Base-by-base conservation (phyloP, 92 coral and sea anemone genomes). In the Pocillopora meandrina region DNA sequence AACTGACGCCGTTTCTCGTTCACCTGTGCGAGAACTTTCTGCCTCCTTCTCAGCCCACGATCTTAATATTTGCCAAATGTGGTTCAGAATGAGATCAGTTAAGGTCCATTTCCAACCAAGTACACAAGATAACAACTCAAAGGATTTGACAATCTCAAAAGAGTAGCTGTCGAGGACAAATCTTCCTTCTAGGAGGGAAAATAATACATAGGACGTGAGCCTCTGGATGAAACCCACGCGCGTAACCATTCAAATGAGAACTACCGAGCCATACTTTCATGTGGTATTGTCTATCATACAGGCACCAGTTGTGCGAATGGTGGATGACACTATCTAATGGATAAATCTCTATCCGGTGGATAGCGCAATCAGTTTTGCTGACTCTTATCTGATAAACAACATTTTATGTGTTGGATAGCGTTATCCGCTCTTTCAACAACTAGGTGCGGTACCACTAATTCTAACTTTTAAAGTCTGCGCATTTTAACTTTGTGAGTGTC, bases 71-170 rank as follows among this genome's bases (percentile, higher is more conserved):
- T 85, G 90, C 98, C 98, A 97, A 20, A 97, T 74, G 67, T 83
- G 70, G 33, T 89, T 85, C 49, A 94, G 72, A 33, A 92, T 82
- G 17, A 97, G 96, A 9, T 78, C 86, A 75, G 92, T 86, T 19
- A 91, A 77, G 18, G 91, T 85, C 99, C 99, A 97, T 69, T 87
- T 86, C 99, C 99, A 95, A 20, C 99, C 99, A 55, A 90, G 90
- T 31, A 91, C 89, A 80, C 92, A 90, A 1, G 95, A 87, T 58
- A 97, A 21, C 21, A 97, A 92, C 72, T 97, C 97, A 10, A 97
- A 81, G 33, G 94, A 89, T 75, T 97, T 97, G 73, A 95, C 71
- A 3, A 83, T 85, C 61, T 95, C 99, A 85, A 90, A 97, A 31
- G 91, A 86, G 78, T 70, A 78, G 59, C 81, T 61, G 64, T 75